Conservation (phyloP, 35 echinoderm and acorn worm species). For the Apostichopus californicus region DNA sequence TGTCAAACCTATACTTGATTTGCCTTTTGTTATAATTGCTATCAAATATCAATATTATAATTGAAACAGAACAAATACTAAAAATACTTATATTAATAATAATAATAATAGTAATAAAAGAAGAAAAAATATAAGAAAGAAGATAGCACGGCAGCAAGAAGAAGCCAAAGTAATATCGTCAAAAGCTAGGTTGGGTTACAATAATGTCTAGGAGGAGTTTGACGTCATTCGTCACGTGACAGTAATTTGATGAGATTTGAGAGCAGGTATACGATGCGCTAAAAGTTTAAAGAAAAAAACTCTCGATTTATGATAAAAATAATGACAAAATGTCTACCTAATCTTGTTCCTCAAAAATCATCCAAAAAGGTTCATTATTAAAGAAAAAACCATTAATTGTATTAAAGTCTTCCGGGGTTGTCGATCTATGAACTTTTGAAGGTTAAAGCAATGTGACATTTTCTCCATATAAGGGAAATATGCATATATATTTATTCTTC, state of each 20-base stretch:
- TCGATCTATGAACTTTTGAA: not conserved
- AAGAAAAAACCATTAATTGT: not conserved
- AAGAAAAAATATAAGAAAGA: too few species aligned
- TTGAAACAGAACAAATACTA: slow-evolving; percentile 19
- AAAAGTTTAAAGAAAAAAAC: too few species aligned
- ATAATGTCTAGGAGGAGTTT: too few species aligned
- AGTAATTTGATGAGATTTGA: too few species aligned
- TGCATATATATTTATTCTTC: not conserved
- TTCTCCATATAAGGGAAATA: not conserved
- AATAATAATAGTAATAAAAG: not conserved
- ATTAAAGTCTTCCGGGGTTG: not conserved
- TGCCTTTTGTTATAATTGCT: slow-evolving; percentile 4
- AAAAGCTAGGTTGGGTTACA: too few species aligned
- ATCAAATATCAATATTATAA: slow-evolving; percentile 29
- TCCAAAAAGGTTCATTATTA: not conserved
- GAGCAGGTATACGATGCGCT: too few species aligned
- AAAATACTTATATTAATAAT: not conserved
- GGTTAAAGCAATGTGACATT: not conserved
- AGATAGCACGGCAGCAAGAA: too few species aligned
- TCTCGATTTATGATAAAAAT: too few species aligned
- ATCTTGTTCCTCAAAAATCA: not conserved
- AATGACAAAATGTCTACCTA: not conserved
- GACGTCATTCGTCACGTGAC: too few species aligned
- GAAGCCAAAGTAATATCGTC: too few species aligned
- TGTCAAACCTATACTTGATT: not conserved